Evolutionary conservation across 2,888 invertebrate species (phyloP).

Genomic region (Lottia scabra): DNA sequence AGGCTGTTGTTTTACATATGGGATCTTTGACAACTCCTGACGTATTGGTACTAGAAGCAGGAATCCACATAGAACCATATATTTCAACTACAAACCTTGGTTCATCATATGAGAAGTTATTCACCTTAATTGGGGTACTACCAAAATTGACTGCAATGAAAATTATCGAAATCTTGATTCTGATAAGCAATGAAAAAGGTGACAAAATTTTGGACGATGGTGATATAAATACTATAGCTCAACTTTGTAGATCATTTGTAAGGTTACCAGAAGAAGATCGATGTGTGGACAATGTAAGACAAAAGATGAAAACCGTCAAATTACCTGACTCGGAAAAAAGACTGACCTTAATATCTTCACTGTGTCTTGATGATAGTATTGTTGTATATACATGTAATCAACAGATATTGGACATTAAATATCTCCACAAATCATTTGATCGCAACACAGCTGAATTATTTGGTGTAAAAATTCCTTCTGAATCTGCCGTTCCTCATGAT

Average conservation of each 20-base stretch:
- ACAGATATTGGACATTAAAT: conserved; percentile 33
- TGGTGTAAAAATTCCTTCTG: conserved; percentile 22
- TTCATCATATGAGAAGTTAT: too few species aligned
- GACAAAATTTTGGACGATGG: not conserved
- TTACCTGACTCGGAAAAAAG: conserved; percentile 17
- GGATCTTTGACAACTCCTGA: not conserved
- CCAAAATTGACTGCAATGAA: not conserved
- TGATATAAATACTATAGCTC: not conserved
- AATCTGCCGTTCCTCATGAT: too few species aligned
- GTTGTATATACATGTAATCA: conserved; percentile 34
- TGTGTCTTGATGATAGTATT: conserved; percentile 48
- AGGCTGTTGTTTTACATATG: not conserved
- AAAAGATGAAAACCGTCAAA: not conserved
- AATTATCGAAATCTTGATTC: not conserved
- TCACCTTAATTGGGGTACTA: not conserved
- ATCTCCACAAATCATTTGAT: conserved; percentile 36
- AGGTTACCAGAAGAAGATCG: too few species aligned
- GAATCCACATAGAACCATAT: too few species aligned
- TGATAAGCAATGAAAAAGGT: not conserved
- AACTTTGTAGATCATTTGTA: too few species aligned
- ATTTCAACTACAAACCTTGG: too few species aligned
- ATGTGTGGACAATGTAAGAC: too few species aligned
- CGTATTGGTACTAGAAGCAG: not conserved
- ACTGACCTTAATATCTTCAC: conserved; percentile 19
- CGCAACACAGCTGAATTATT: conserved; percentile 42